These are phyloP conservation scores for Xiphydria camelus DNA, from an alignment of 2,888 invertebrate genomes.

Conservation along the genomic window DNA sequence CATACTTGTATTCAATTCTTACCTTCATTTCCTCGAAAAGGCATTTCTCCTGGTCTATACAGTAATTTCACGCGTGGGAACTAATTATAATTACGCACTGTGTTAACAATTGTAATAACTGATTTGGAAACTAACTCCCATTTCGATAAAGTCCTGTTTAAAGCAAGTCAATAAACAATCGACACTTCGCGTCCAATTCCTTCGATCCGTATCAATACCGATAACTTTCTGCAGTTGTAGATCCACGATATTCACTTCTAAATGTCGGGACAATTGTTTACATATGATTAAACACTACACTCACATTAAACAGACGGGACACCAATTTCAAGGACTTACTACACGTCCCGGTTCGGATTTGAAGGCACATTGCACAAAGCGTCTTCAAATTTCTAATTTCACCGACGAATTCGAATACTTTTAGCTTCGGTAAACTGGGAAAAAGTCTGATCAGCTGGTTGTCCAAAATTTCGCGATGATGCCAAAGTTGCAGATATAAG, in stretches of 20 bases:
- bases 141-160: constrained; percentile 22
- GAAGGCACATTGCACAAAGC: constrained; percentile 31
- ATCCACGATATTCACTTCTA: constrained; percentile 27
- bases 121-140: constrained; percentile 26
- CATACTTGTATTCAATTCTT: too few species aligned
- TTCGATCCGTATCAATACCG: constrained; percentile 14
- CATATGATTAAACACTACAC: neutral
- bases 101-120: constrained; percentile 13
- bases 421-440: constrained; percentile 23
- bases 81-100: too few species aligned
- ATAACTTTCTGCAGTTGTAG: constrained; percentile 29
- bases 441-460: constrained; percentile 25
- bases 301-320: neutral
- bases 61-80: too few species aligned
- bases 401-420: constrained; percentile 32
- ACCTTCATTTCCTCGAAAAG: too few species aligned
- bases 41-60: too few species aligned
- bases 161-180: constrained; percentile 26
- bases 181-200: constrained; percentile 23
- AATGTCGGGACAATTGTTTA: neutral
- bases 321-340: constrained; percentile 23
- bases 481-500: constrained; percentile 34
- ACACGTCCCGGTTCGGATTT: constrained; percentile 27
- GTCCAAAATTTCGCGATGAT: constrained; percentile 34
- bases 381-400: constrained; percentile 31